A percentile compares a stretch with the other conserved stretches of the same genome.
phyloP scores from a whole-genome alignment of 1,140 invertebrate genomes.

The Brachionus paranguensis region DNA sequence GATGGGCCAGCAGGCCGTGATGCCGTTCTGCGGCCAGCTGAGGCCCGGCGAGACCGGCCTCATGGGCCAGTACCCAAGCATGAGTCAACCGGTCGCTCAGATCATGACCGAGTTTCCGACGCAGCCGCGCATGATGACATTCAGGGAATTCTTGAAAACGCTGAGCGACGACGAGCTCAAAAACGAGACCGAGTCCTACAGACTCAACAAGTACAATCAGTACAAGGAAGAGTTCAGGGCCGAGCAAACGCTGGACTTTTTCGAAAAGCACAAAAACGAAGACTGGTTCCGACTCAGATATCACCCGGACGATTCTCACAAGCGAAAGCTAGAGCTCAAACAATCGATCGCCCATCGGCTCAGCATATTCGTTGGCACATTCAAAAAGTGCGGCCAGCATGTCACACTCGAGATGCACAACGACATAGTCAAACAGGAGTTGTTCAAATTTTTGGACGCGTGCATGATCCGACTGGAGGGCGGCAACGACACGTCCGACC shows the following conservation, averaged over 20 bases:
- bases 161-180: conserved; percentile 96
- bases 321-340: conserved; percentile 78
- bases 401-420: conserved; percentile 80
- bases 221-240: conserved; percentile 94
- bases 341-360: conserved; percentile 77
- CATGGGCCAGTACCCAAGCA: neutral
- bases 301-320: conserved; percentile 54
- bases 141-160: conserved; percentile 88
- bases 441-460: conserved; percentile 34
- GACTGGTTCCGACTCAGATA: conserved; percentile 69
- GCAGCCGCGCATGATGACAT: conserved; percentile 87
- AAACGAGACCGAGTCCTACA: conserved; percentile 69
- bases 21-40: neutral
- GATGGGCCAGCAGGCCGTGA: neutral
- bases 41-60: neutral
- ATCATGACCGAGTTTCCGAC: conserved; percentile 48
- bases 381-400: conserved; percentile 68
- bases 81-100: neutral
- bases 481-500: neutral
- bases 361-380: conserved; percentile 78
- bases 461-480: neutral
- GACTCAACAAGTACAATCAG: conserved; percentile 86
- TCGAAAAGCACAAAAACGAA: conserved; percentile 96
- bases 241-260: conserved; percentile 96
- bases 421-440: conserved; percentile 60